Conservation (phyloP, 2,797 vertebrate genomes). For the Ateles fusciceps region DNA sequence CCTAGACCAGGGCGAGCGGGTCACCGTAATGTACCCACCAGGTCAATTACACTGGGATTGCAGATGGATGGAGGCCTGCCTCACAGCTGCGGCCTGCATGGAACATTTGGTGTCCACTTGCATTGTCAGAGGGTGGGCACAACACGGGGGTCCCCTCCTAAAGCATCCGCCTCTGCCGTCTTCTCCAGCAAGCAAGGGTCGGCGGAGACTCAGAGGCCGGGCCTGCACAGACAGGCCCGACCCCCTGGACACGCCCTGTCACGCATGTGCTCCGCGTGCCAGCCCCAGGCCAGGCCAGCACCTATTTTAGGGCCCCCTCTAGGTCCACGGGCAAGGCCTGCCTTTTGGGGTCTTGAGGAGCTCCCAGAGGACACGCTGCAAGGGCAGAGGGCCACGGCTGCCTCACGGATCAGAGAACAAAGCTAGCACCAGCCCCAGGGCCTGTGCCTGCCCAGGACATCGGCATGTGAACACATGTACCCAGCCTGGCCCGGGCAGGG, state of each 20-base stretch:
- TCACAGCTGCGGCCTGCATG: background rate
- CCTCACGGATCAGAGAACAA: background rate
- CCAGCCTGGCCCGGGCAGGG: slow-evolving; percentile 33
- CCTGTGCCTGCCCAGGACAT: slow-evolving; percentile 14
- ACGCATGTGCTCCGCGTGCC: slow-evolving; percentile 67
- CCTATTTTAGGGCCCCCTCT: slow-evolving; percentile 52
- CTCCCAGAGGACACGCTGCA: background rate
- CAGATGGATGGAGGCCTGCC: background rate
- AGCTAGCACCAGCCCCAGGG: background rate
- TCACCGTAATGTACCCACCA: background rate
- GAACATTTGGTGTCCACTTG: slow-evolving; percentile 50
- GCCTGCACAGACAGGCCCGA: slow-evolving; percentile 61
- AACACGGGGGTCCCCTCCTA: background rate
- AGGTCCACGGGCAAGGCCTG: background rate
- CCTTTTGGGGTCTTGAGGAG: slow-evolving; percentile 31
- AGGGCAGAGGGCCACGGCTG: background rate
- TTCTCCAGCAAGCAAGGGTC: slow-evolving; percentile 49
- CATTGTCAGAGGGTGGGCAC: background rate
- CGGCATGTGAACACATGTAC: slow-evolving; percentile 56
- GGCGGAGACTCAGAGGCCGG: background rate
- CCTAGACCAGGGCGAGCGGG: background rate
- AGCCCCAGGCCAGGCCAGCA: slow-evolving; percentile 11
- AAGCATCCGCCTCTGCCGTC: background rate
- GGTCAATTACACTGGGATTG: background rate
- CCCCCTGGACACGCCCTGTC: slow-evolving; percentile 72